Conservation (phyloP, 2,797 vertebrate genomes). For the Semotilus atromaculatus region DNA sequence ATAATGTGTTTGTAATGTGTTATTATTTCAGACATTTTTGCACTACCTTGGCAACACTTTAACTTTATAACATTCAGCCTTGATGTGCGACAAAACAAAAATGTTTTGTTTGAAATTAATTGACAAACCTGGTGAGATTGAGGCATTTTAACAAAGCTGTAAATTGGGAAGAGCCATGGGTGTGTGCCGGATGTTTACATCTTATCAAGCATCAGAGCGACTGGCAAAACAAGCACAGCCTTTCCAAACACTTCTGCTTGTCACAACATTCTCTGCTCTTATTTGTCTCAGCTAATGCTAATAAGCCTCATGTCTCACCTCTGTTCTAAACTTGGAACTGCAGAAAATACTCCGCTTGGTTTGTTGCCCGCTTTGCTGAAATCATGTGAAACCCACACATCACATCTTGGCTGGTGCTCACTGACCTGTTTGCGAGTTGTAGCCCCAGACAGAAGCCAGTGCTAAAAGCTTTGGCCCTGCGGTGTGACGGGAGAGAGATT, state of each 20-base stretch:
- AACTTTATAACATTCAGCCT: background rate
- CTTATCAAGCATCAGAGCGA: constrained; percentile 2
- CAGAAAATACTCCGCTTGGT: constrained; percentile 9
- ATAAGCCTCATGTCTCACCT: constrained; percentile 18
- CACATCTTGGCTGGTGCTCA: constrained; percentile 3
- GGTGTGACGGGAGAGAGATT: background rate
- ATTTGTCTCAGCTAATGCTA: constrained; percentile 34
- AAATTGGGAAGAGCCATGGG: background rate
- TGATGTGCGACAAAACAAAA: background rate
- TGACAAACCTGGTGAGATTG: background rate
- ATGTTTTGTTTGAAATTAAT: background rate
- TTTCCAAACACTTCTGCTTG: constrained; percentile 12
- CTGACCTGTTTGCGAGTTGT: constrained; percentile 32
- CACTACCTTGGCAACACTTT: background rate
- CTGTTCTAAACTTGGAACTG: constrained; percentile 21
- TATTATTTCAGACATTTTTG: background rate
- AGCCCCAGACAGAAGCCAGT: constrained; percentile 23
- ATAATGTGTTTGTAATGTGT: background rate
- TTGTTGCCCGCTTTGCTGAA: background rate
- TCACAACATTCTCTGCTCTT: constrained; percentile 14
- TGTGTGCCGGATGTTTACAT: background rate
- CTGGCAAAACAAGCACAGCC: background rate
- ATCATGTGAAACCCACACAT: constrained; percentile 27
- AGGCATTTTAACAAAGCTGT: background rate
- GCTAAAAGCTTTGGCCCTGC: constrained; percentile 28